These are phyloP conservation scores for Listronotus bonariensis DNA, from an alignment of 1,140 invertebrate species.

Conservation along the genomic window DNA sequence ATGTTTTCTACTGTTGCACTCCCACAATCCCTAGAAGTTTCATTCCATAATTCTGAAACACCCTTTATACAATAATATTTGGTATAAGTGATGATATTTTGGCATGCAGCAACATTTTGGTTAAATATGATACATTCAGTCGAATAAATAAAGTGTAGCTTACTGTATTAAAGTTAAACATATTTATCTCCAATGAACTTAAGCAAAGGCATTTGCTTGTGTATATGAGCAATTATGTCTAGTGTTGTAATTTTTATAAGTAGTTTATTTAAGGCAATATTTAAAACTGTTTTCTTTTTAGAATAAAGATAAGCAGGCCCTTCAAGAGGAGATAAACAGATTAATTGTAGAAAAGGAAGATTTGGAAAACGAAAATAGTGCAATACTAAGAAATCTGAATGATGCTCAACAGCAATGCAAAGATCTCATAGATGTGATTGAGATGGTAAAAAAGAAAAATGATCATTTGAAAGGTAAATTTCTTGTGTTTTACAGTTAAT, in stretches of 20 bases:
- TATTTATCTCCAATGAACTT: no score
- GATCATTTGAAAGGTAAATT: conserved; percentile 42
- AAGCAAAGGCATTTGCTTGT: neutral
- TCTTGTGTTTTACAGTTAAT: no score
- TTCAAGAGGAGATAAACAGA: conserved; percentile 42
- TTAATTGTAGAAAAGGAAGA: conserved; percentile 32
- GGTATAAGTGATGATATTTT: no score
- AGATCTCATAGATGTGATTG: conserved; percentile 43
- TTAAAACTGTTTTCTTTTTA: conserved; percentile 18
- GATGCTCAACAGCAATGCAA: conserved; percentile 45
- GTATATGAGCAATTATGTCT: neutral
- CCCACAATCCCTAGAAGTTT: no score
- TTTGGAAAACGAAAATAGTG: conserved; percentile 32
- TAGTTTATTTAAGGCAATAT: conserved; percentile 13
- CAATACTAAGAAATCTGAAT: conserved; percentile 39
- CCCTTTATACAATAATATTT: no score
- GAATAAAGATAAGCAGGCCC: conserved; percentile 43
- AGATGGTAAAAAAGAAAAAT: conserved; percentile 46
- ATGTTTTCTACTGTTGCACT: no score
- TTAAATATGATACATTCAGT: no score
- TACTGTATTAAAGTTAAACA: no score
- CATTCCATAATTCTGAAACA: no score
- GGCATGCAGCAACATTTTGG: no score
- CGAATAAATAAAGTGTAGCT: neutral
- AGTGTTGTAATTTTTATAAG: conserved; percentile 1